phyloP scores from a whole-genome alignment of 2,888 invertebrate genomes.

The Eulithis testata region DNA sequence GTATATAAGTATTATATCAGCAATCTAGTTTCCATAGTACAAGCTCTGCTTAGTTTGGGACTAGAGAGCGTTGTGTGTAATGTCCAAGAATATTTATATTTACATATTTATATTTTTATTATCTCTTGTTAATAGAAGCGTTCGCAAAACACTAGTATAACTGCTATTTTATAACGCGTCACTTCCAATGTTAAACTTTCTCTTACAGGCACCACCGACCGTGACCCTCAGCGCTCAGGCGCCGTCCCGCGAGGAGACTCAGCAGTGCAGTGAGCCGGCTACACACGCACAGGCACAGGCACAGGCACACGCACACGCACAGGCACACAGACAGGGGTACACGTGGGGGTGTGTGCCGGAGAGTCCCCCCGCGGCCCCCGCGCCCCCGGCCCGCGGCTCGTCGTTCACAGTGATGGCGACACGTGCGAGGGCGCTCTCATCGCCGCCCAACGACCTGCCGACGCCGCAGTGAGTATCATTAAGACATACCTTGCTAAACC shows the following conservation, averaged over 20 bases:
- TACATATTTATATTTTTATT: too few relatives aligned
- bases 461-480: conserved; percentile 52
- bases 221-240: neutral
- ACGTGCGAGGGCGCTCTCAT: conserved; percentile 75
- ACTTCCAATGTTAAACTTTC: neutral
- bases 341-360: conserved; percentile 19
- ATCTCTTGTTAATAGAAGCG: too few relatives aligned
- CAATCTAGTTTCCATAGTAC: too few relatives aligned
- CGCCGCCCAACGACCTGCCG: conserved; percentile 64
- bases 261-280: conserved; percentile 11
- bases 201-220: neutral
- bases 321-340: conserved; percentile 3
- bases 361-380: conserved; percentile 58
- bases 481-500: neutral
- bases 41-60: too few relatives aligned
- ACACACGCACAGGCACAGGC: neutral
- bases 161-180: too few relatives aligned
- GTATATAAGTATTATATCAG: too few relatives aligned
- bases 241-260: conserved; percentile 9
- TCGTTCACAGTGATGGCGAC: conserved; percentile 93
- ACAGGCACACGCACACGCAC: neutral
- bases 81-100: too few relatives aligned
- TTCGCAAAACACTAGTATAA: too few relatives aligned
- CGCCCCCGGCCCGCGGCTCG: conserved; percentile 94
- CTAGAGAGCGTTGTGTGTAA: too few relatives aligned